A percentile compares a stretch with the other conserved stretches of the same genome.
These are phyloP conservation scores for Peromyscus californicus DNA, from an alignment of 2,113 vertebrate species.

Conservation along the genomic window DNA sequence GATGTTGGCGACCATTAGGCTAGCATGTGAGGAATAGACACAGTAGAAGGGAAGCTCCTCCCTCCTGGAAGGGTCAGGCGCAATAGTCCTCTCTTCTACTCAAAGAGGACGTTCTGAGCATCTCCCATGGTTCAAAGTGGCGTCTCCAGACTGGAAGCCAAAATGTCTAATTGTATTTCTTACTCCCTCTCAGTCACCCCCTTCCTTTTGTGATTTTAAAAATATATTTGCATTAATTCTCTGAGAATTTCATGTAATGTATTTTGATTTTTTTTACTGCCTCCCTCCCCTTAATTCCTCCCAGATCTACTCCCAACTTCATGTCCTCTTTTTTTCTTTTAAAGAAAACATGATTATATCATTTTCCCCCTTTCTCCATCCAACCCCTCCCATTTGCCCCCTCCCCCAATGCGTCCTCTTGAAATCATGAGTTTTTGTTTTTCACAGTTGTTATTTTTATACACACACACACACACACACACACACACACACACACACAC, in stretches of 20 bases:
- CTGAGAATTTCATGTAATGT: background rate
- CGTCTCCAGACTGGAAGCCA: background rate
- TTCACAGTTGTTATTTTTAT: background rate
- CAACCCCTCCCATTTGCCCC: background rate
- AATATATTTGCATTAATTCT: background rate
- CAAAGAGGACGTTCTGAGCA: background rate
- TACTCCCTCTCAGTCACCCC: background rate
- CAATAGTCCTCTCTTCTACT: background rate
- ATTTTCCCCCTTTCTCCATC: background rate
- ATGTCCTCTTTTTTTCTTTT: background rate
- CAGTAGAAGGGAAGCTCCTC: background rate
- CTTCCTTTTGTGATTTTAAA: background rate
- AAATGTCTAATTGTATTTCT: background rate
- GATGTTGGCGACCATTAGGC: accelerated
- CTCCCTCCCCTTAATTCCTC: background rate
- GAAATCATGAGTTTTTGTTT: background rate
- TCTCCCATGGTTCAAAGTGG: background rate
- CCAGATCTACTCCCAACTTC: background rate
- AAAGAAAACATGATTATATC: background rate
- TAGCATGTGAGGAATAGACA: background rate
- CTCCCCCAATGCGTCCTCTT: background rate
- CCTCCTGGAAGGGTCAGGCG: background rate
- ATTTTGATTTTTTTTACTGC: background rate
- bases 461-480: background rate
- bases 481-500: background rate